Percentiles rank a stretch among this genome's conserved stretches.
phyloP scores from a whole-genome alignment of 2,888 invertebrate genomes.

The Drosophila seclusa region DNA sequence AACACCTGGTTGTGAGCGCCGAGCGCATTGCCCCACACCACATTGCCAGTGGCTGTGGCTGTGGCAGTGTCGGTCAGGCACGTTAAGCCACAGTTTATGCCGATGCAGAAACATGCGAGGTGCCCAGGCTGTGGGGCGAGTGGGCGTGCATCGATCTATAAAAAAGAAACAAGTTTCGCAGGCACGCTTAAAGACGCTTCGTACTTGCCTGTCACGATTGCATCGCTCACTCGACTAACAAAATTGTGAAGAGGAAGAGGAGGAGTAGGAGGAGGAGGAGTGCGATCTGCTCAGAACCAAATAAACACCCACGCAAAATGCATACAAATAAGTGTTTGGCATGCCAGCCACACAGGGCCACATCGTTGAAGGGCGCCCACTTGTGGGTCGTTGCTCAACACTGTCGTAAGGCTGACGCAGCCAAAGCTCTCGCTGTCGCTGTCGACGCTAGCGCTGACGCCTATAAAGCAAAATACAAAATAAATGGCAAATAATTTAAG shows the following conservation, averaged over 20 bases:
- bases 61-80: conserved; percentile 8
- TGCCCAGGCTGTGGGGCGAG: conserved; percentile 34
- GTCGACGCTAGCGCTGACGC: conserved; percentile 24
- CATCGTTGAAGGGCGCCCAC: conserved; percentile 15
- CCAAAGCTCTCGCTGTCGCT: conserved; percentile 12
- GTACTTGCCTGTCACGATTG: conserved; percentile 60
- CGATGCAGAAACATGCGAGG: conserved; percentile 4
- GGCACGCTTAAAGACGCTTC: conserved; percentile 28
- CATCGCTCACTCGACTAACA: conserved; percentile 14
- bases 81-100: neutral
- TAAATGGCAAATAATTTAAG: conserved; percentile 38
- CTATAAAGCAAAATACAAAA: conserved; percentile 34
- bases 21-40: conserved; percentile 70
- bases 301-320: conserved; percentile 56
- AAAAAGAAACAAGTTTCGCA: conserved; percentile 66
- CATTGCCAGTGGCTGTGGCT: conserved; percentile 1
- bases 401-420: conserved; percentile 51
- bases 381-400: conserved; percentile 45
- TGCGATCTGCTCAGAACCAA: conserved; percentile 21
- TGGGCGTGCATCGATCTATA: conserved; percentile 46
- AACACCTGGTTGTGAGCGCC: conserved; percentile 68
- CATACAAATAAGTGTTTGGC: conserved; percentile 60
- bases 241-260: neutral
- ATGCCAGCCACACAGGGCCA: conserved; percentile 9
- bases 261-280: neutral